Evolutionary conservation across 2,888 invertebrate species (phyloP).

Genomic region (Galerucella calmariensis): DNA sequence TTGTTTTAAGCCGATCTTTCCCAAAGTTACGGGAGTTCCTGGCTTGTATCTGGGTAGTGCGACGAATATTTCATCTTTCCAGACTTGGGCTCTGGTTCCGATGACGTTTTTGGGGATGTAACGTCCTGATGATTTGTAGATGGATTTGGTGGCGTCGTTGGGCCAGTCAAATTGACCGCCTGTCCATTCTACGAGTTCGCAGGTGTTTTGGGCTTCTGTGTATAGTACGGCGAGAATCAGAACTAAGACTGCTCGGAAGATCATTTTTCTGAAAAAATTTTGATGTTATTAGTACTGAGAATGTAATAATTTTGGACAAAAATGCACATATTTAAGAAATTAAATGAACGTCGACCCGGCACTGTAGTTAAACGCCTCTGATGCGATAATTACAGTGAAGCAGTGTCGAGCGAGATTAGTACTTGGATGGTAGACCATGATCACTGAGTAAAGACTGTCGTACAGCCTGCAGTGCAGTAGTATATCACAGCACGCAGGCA

Average conservation of each 20-base stretch:
- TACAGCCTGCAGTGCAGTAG: too few species aligned
- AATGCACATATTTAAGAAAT: too few species aligned
- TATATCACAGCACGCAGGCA: too few species aligned
- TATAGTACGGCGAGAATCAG: constrained; percentile 34
- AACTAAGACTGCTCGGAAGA: constrained; percentile 40
- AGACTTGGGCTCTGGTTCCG: constrained; percentile 71
- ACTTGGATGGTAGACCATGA: too few species aligned
- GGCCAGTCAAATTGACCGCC: constrained; percentile 54
- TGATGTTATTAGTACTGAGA: too few species aligned
- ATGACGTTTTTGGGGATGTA: constrained; percentile 72
- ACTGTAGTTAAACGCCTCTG: too few species aligned
- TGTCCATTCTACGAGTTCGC: constrained; percentile 60
- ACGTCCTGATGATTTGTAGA: constrained; percentile 69
- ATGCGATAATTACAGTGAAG: too few species aligned
- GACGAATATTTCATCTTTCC: constrained; percentile 69
- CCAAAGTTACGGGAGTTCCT: constrained; percentile 73
- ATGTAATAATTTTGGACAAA: too few species aligned
- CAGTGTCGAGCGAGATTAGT: too few species aligned
- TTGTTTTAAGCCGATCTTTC: constrained; percentile 67
- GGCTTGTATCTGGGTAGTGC: constrained; percentile 71
- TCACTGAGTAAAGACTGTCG: too few species aligned
- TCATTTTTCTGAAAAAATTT: constrained; percentile 40
- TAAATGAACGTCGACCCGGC: too few species aligned
- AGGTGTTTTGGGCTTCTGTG: constrained; percentile 43
- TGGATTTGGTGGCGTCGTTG: constrained; percentile 67